Conservation (phyloP, 2,113 vertebrate species). For the Hippocampus comes region DNA sequence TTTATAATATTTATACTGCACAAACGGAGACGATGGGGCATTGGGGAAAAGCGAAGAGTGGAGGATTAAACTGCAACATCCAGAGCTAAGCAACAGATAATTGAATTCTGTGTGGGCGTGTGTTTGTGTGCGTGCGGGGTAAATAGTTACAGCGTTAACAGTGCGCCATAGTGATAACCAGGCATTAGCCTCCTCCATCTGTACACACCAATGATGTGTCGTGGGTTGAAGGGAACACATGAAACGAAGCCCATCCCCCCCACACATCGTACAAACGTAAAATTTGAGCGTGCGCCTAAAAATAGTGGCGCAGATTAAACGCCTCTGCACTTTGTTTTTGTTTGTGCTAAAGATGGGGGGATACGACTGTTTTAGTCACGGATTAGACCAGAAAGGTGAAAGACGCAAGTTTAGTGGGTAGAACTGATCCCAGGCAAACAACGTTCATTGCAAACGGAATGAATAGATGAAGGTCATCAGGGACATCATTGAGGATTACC, state of each 20-base stretch:
- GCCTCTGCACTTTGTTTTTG: too few species aligned
- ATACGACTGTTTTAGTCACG: not conserved
- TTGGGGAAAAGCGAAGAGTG: not conserved
- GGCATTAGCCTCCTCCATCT: not conserved
- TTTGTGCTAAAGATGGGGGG: too few species aligned
- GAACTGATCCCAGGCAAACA: too few species aligned
- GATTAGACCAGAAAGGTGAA: not conserved
- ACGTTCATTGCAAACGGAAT: not conserved
- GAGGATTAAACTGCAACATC: not conserved
- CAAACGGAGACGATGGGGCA: not conserved
- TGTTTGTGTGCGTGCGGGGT: not conserved
- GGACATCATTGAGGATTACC: not conserved
- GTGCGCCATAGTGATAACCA: conserved; percentile 51
- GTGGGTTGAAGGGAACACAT: not conserved
- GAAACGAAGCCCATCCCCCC: not conserved
- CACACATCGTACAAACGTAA: not conserved
- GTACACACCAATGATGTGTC: not conserved
- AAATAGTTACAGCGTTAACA: not conserved
- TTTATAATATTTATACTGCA: not conserved
- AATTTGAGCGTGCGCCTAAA: not conserved
- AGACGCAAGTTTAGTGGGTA: too few species aligned
- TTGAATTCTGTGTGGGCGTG: not conserved
- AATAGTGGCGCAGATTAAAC: not conserved
- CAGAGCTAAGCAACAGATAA: not conserved
- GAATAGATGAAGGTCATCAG: not conserved